phyloP scores from a whole-genome alignment of 2,113 vertebrate species.

The Boleophthalmus pectinirostris region DNA sequence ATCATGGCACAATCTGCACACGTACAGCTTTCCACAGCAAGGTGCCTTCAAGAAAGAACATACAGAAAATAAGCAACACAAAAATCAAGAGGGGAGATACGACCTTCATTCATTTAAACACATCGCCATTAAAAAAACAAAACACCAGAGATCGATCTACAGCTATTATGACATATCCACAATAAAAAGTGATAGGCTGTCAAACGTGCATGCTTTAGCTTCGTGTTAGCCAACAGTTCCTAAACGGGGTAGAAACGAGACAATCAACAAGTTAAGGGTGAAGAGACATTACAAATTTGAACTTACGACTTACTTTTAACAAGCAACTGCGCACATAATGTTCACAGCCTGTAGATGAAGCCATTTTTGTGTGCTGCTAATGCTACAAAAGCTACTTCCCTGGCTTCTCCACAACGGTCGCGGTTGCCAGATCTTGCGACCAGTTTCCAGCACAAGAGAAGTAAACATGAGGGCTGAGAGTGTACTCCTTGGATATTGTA shows the following conservation, averaged over 20 bases:
- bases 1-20: constrained; percentile 93
- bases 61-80: background rate
- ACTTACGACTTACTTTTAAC: constrained; percentile 73
- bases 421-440: background rate
- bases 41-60: constrained; percentile 79
- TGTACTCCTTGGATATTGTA: too few relatives aligned
- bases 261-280: too few relatives aligned
- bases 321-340: constrained; percentile 78
- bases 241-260: background rate
- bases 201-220: background rate
- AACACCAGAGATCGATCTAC: background rate
- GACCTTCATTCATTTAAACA: background rate
- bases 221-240: background rate
- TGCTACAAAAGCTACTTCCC: background rate
- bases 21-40: constrained; percentile 92
- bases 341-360: constrained; percentile 70
- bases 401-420: background rate
- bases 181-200: background rate
- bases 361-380: constrained; percentile 58
- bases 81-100: background rate
- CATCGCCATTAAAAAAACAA: background rate
- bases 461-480: background rate
- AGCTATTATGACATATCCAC: background rate
- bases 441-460: background rate
- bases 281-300: background rate